phyloP scores from a whole-genome alignment of 2,113 vertebrate species.

The Seriola rivoliana region DNA sequence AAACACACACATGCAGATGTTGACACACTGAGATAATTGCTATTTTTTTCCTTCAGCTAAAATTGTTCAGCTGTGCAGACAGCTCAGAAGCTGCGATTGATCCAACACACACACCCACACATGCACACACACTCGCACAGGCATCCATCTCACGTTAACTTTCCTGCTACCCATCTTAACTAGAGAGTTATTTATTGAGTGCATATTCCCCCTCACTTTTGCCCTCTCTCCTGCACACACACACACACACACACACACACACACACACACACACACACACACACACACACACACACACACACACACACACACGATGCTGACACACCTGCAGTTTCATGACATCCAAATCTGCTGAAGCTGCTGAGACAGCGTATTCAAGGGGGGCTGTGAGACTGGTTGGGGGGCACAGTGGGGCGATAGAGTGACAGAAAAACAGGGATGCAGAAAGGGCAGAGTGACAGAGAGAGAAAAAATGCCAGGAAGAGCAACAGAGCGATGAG shows the following conservation, averaged over 20 bases:
- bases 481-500: constrained; percentile 63
- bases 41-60: constrained; percentile 37
- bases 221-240: constrained; percentile 13
- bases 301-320: constrained; percentile 52
- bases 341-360: constrained; percentile 75
- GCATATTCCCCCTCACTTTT: constrained; percentile 40
- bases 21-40: constrained; percentile 55
- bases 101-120: constrained; percentile 36
- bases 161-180: constrained; percentile 52
- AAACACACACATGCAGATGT: constrained; percentile 52
- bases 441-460: constrained; percentile 65
- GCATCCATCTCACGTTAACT: constrained; percentile 60
- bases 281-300: constrained; percentile 38
- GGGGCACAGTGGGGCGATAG: constrained; percentile 36
- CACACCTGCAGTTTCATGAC: constrained; percentile 75
- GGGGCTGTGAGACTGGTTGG: constrained; percentile 35
- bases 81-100: constrained; percentile 32
- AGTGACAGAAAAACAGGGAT: constrained; percentile 66
- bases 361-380: constrained; percentile 72
- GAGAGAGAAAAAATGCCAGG: constrained; percentile 41
- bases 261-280: constrained; percentile 28
- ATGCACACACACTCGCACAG: constrained; percentile 8
- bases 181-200: constrained; percentile 71
- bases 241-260: constrained; percentile 59
- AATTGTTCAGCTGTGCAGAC: constrained; percentile 43